Base-by-base conservation (phyloP, 2,113 vertebrate species). In the Pyrgilauda ruficollis region DNA sequence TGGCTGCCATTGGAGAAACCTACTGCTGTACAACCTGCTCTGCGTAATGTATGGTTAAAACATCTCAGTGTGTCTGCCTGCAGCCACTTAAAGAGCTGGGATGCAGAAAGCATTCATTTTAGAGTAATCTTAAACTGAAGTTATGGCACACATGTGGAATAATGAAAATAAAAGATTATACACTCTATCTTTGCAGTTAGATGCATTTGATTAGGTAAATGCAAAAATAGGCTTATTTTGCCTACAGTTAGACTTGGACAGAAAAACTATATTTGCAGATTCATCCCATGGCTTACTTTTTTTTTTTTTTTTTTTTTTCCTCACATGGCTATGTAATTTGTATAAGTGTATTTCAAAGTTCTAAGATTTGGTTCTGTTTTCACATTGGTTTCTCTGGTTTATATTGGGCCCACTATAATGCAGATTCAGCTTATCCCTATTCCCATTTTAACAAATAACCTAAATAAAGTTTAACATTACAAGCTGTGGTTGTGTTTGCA, bases 1-100 rank as follows among this genome's bases (percentile, higher is more conserved):
- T 47, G 87, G 74, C 44, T 72, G 14, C 66, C 44, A 37, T 31
- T 44, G 15, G 2, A 88, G 46, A 83, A 77, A 74, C n/a, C 28
- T 61, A 17, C 55, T 19, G 10, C 11, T 37, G 21, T 33, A 59
- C 0, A 0, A 16, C n/a, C 41, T 0, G 0, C 56, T 90, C 64
- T 73, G 63, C 47, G 63, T 56, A 43, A 68, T 7, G 31, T 18
- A 22, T 16, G 2, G 3, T 68, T 84, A 56, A 74, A 79, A 59
- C 41, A 19, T n/a, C 72, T 56, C 49, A 20, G 23, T 31, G 27
- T 11, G 19, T 47, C 67, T 88, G 76, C 75, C 79, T n/a, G 28
- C 14, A 74, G 52, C 47, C 58, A 12, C 44, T 47, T 39, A 5
- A 46, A 77, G 75, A 56, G 44, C 64, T 78, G 52, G 27, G 35